These are phyloP conservation scores for Prunella fulvescens DNA, from an alignment of 2,113 vertebrate genomes.

Conservation along the genomic window DNA sequence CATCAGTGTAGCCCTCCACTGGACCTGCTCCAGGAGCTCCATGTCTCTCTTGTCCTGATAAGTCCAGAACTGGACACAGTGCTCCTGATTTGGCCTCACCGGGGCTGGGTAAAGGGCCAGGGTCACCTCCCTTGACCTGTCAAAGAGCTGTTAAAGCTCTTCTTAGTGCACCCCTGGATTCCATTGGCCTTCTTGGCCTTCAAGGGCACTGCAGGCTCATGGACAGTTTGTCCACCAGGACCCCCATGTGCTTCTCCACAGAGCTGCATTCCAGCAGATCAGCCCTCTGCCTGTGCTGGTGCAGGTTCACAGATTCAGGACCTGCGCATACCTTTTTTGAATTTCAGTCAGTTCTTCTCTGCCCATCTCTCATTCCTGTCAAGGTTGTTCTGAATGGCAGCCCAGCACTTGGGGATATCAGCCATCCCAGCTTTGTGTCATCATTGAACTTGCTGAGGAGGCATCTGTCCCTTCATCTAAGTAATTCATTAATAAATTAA, in stretches of 20 bases:
- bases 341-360: neutral
- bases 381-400: neutral
- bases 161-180: no score
- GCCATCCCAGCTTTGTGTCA: neutral
- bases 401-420: fast-evolving
- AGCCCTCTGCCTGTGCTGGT: neutral
- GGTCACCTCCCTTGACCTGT: neutral
- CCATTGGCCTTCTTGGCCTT: neutral
- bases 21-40: neutral
- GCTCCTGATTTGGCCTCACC: neutral
- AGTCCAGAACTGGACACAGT: neutral
- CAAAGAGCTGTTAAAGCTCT: neutral
- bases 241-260: neutral
- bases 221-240: neutral
- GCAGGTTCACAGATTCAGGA: neutral
- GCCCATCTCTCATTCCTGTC: neutral
- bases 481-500: neutral
- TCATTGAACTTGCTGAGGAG: neutral
- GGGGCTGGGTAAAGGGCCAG: neutral
- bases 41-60: neutral
- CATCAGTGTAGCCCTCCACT: neutral
- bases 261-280: neutral
- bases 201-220: neutral
- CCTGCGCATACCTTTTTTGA: neutral
- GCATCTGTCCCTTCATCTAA: neutral